Evolutionary conservation across 2,797 vertebrate species (phyloP).

Genomic region (Sebastes variabilis): DNA sequence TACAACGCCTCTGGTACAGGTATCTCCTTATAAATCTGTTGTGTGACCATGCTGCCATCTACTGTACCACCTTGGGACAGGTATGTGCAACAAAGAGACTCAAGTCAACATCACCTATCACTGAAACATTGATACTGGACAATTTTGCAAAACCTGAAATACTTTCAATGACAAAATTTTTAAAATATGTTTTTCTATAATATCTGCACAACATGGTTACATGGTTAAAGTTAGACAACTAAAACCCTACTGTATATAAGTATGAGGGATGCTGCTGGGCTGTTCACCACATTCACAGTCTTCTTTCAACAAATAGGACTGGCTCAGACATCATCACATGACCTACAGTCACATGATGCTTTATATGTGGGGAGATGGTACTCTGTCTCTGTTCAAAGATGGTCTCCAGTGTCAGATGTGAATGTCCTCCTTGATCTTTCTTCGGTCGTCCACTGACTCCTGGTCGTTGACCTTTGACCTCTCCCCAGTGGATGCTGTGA

Average conservation of each 20-base stretch:
- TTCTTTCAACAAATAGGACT: no score
- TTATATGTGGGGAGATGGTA: no score
- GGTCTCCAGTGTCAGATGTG: no score
- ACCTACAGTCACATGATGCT: no score
- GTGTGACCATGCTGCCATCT: conserved; percentile 1
- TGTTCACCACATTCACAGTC: no score
- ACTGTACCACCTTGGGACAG: not conserved
- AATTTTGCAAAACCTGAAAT: not conserved
- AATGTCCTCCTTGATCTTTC: no score
- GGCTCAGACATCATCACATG: no score
- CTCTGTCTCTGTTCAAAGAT: no score
- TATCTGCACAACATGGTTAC: not conserved
- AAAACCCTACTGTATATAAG: not conserved
- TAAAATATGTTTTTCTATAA: not conserved
- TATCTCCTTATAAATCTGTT: no score
- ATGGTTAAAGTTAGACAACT: not conserved
- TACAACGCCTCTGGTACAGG: not conserved
- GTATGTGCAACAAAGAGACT: not conserved
- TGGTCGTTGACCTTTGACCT: not conserved
- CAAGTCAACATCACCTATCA: not conserved
- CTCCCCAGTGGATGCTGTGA: not conserved
- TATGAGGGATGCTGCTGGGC: no score
- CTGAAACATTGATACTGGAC: not conserved
- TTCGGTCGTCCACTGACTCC: no score
- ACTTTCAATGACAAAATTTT: not conserved